Evolutionary conservation across 2,113 vertebrate genomes (phyloP).

Genomic region (Nanorana parkeri): DNA sequence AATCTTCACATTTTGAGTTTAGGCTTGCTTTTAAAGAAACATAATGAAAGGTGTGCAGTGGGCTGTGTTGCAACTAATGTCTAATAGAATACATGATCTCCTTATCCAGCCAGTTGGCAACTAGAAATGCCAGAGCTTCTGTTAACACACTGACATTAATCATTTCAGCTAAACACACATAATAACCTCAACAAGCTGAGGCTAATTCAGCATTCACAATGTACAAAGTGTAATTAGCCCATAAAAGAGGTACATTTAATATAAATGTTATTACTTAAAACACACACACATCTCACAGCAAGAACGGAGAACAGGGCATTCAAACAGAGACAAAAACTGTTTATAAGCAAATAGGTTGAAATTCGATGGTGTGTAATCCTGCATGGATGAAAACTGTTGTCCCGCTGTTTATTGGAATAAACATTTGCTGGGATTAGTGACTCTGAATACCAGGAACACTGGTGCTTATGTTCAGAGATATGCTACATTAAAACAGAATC

Average conservation of each 20-base stretch:
- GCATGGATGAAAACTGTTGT: slow-evolving; percentile 43
- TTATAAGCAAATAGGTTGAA: slow-evolving; percentile 42
- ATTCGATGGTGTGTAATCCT: slow-evolving; percentile 44
- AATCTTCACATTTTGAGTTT: too few relatives aligned
- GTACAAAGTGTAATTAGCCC: slow-evolving; percentile 31
- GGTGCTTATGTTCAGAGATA: slow-evolving; percentile 49
- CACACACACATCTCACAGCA: slow-evolving; percentile 28
- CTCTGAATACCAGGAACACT: slow-evolving; percentile 39
- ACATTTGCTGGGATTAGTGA: slow-evolving; percentile 53
- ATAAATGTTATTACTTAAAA: slow-evolving; percentile 36
- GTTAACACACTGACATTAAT: slow-evolving; percentile 18
- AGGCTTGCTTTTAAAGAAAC: too few relatives aligned
- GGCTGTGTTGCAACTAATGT: background rate
- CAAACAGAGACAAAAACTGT: slow-evolving; percentile 34
- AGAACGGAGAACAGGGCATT: slow-evolving; percentile 21
- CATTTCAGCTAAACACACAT: slow-evolving; percentile 9
- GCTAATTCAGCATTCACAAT: slow-evolving; percentile 28
- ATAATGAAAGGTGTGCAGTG: too few relatives aligned
- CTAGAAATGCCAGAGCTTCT: background rate
- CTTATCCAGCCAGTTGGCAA: background rate
- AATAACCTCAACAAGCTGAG: slow-evolving; percentile 10
- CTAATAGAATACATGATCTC: background rate
- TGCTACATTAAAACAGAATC: slow-evolving; percentile 43
- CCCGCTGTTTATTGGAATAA: slow-evolving; percentile 50
- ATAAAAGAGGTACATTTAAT: slow-evolving; percentile 28